Evolutionary conservation across 1,140 invertebrate species (phyloP), one percentile per base, ranked within the genome.

Genomic region (Himalopsyche phryganea): DNA sequence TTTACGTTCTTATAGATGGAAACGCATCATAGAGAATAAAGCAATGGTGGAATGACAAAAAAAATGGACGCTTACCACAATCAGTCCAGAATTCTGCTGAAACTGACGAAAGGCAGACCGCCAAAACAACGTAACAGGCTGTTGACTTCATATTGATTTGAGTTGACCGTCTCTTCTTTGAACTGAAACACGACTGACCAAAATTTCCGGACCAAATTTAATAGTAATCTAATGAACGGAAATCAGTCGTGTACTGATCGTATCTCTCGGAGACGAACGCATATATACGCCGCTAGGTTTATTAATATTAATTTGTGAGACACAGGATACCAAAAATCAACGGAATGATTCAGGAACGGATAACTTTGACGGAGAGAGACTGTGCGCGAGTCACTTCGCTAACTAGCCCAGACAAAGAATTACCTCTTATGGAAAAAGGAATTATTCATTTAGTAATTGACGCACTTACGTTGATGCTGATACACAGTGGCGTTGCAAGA

Each of bases 221-320:
- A 58, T 50, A 28, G 23, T 28, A 28, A 49, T 32, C 14, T 32
- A 15, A 32, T 15, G 15, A 50, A 50, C 55, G 55, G 55, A 58
- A 58, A 45, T 58, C 48, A 45, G 38, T 49, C 49, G 50, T 58
- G 50, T 45, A 58, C 36, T 58, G 48, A 44, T 38, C 20, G 15
- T 28, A 33, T 20, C 47, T 42, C 10, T 17, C 10, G 10, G 19
- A 41, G 20, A 50, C 55, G 32, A 17, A 33, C 47, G 53, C 45
- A 50, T 50, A 58, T 58, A 58, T 58, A 58, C 47, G 15, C 17
- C 38, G 55, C 47, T 20, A 28, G 32, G 28, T 40, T 56, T 56
- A 56, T 56, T 48, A 48, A 47, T 55, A 47, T 46, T 47, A 47
- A 55, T 48, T 36, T 18, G 53, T 19, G 28, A 6, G 23, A 47